Percentiles rank a stretch among this genome's conserved stretches.
Conservation (phyloP, 30 jellyfish, hydroid and myxozoan genomes). For the Cassiopea xamachana region DNA sequence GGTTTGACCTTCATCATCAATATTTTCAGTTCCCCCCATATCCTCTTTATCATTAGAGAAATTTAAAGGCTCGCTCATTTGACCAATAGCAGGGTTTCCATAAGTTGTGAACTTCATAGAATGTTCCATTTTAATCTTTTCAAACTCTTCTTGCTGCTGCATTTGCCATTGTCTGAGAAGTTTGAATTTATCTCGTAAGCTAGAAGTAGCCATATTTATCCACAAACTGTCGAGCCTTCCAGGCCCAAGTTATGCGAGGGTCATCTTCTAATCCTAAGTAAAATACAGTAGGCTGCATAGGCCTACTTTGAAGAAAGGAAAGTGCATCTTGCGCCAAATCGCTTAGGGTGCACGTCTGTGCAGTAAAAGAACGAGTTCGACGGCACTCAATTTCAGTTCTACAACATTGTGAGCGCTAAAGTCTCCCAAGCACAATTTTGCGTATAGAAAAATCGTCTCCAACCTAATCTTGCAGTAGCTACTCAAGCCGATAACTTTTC, state of each 20-base stretch:
- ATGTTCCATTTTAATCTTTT: constrained; percentile 15
- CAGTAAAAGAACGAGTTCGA: no score
- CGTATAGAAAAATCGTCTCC: neutral
- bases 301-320: no score
- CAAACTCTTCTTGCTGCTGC: constrained; percentile 76
- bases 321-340: no score
- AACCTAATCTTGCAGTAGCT: neutral
- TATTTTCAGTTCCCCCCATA: neutral
- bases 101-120: neutral
- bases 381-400: no score
- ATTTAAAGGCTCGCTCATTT: neutral
- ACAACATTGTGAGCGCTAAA: no score
- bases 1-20: neutral
- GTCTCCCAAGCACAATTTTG: no score
- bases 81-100: neutral
- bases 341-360: no score
- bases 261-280: no score
- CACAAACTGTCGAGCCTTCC: no score
- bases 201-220: constrained; percentile 33
- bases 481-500: neutral
- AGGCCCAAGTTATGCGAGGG: no score
- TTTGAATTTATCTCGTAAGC: constrained; percentile 75
- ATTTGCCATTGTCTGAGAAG: constrained; percentile 90
- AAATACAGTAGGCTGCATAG: no score
- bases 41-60: neutral